Evolutionary conservation across 2,888 invertebrate species (phyloP).

Genomic region (Plebejus anna): DNA sequence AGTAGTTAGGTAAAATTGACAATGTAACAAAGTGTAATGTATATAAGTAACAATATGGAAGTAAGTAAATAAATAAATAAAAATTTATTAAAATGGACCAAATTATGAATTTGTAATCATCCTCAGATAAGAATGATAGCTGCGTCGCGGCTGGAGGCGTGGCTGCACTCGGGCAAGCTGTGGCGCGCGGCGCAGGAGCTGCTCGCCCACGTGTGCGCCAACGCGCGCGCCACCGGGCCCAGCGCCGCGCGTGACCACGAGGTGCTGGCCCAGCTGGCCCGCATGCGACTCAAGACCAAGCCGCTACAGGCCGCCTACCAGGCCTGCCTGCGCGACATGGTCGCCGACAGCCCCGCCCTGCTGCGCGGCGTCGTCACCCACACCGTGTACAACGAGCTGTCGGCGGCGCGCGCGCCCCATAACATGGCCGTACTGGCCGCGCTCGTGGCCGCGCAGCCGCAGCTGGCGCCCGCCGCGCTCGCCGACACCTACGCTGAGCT

Average conservation of each 20-base stretch:
- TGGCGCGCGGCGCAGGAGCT: conserved; percentile 95
- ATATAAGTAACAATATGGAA: too few species aligned
- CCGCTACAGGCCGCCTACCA: conserved; percentile 94
- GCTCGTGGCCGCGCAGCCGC: conserved; percentile 91
- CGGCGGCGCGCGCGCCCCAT: conserved; percentile 94
- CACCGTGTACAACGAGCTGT: conserved; percentile 96
- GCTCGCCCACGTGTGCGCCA: conserved; percentile 93
- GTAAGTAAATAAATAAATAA: too few species aligned
- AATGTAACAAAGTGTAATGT: too few species aligned
- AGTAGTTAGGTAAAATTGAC: too few species aligned
- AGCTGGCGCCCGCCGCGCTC: conserved; percentile 88
- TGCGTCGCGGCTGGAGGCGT: conserved; percentile 91
- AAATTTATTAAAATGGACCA: not conserved
- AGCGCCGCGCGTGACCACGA: conserved; percentile 83
- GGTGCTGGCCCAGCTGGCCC: conserved; percentile 91
- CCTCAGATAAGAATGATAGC: conserved; percentile 85
- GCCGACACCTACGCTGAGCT: conserved; percentile 93
- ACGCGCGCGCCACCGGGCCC: conserved; percentile 84
- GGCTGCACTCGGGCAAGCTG: conserved; percentile 97
- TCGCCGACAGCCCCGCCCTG: conserved; percentile 90
- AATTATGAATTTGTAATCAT: not conserved
- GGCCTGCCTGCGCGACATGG: conserved; percentile 92
- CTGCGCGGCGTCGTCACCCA: conserved; percentile 91
- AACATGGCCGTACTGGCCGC: conserved; percentile 95
- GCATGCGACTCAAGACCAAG: conserved; percentile 96